Evolutionary conservation across 2,113 vertebrate genomes (phyloP).

Genomic region (Lasiurus cinereus): DNA sequence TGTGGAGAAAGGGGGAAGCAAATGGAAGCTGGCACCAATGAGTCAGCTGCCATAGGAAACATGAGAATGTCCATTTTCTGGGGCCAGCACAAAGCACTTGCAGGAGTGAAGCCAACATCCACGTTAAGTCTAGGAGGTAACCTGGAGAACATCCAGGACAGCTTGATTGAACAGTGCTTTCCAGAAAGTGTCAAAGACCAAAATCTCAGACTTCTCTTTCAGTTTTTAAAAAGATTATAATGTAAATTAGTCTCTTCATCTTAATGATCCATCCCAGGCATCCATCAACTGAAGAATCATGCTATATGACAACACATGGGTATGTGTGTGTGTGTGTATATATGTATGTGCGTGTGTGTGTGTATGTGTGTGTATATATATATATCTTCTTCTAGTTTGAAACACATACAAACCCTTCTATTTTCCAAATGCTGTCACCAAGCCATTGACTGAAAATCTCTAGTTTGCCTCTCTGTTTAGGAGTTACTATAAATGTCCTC

Average conservation of each 20-base stretch:
- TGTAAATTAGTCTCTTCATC: constrained; percentile 47
- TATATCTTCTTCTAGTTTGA: constrained; percentile 7
- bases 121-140: neutral
- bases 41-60: constrained; percentile 72
- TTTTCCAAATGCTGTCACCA: constrained; percentile 42
- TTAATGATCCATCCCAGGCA: constrained; percentile 12
- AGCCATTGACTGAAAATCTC: constrained; percentile 56
- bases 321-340: too few relatives aligned
- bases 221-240: constrained; percentile 22
- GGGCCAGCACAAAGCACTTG: constrained; percentile 17
- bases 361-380: neutral
- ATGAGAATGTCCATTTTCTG: neutral
- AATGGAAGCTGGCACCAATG: constrained; percentile 35
- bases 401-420: neutral
- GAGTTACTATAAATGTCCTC: constrained; percentile 27
- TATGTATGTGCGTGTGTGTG: too few relatives aligned
- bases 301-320: neutral
- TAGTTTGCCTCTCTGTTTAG: constrained; percentile 30
- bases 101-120: neutral
- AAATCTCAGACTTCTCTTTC: constrained; percentile 36
- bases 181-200: constrained; percentile 36
- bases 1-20: constrained; percentile 9
- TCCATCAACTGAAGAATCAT: constrained; percentile 4
- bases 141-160: neutral
- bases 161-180: constrained; percentile 35